These are phyloP conservation scores for Cylloceria caligata DNA, from an alignment of 2,888 invertebrate species.

Conservation along the genomic window DNA sequence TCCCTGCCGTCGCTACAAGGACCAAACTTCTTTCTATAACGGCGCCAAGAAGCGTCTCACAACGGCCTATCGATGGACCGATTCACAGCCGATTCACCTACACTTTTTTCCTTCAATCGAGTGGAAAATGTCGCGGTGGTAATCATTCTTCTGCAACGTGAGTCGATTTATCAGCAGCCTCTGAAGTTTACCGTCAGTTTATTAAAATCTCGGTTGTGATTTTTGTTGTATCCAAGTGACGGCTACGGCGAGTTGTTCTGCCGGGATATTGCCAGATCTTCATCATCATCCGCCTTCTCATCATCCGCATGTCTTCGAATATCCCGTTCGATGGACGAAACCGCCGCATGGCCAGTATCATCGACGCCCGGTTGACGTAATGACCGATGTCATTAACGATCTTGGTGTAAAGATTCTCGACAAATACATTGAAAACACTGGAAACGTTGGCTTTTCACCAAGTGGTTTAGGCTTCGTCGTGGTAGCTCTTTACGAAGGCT, in stretches of 20 bases:
- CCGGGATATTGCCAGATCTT: constrained; percentile 11
- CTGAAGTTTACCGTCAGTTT: background rate
- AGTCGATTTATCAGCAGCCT: constrained; percentile 24
- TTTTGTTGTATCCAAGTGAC: constrained; percentile 27
- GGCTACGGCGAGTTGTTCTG: constrained; percentile 5
- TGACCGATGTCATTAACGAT: constrained; percentile 93
- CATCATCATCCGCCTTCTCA: constrained; percentile 32
- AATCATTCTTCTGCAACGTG: constrained; percentile 46
- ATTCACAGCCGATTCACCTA: constrained; percentile 17
- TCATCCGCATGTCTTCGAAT: constrained; percentile 29
- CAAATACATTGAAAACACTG: constrained; percentile 76
- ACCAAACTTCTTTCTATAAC: constrained; percentile 16
- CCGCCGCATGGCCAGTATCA: constrained; percentile 49
- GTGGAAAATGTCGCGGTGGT: constrained; percentile 5
- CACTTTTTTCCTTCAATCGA: background rate
- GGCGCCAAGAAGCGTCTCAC: background rate
- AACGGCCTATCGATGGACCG: constrained; percentile 46
- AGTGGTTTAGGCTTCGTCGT: constrained; percentile 93
- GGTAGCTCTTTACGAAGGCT: constrained; percentile 92
- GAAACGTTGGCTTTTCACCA: constrained; percentile 93
- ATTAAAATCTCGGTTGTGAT: constrained; percentile 4
- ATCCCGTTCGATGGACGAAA: constrained; percentile 51
- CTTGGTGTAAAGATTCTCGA: constrained; percentile 86
- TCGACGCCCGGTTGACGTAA: constrained; percentile 88
- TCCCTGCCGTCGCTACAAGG: constrained; percentile 57